phyloP scores from a whole-genome alignment of 2,888 invertebrate genomes.

The Phorcus lineatus region DNA sequence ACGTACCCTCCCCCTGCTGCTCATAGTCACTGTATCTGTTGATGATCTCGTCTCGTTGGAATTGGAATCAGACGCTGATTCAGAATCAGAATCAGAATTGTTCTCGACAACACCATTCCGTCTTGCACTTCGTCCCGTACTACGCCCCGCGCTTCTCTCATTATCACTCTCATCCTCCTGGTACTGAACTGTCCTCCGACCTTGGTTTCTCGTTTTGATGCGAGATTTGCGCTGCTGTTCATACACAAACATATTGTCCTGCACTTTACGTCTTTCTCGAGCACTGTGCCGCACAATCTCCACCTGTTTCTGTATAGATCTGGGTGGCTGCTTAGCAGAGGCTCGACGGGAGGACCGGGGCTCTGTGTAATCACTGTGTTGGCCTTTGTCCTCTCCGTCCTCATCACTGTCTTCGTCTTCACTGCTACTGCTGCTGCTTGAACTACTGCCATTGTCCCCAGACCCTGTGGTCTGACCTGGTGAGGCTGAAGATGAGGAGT shows the following conservation, averaged over 20 bases:
- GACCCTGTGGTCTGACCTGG: not conserved
- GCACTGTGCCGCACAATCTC: constrained; percentile 20
- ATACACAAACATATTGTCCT: constrained; percentile 9
- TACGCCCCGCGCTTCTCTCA: constrained; percentile 47
- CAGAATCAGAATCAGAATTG: constrained; percentile 35
- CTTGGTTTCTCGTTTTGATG: constrained; percentile 68
- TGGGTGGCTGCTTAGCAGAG: constrained; percentile 38
- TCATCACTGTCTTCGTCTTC: constrained; percentile 59
- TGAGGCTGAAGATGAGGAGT: not conserved
- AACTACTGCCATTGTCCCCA: constrained; percentile 17
- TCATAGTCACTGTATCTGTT: constrained; percentile 76
- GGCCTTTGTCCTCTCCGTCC: constrained; percentile 23
- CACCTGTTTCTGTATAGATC: constrained; percentile 20
- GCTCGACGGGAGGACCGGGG: constrained; percentile 5
- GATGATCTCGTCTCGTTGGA: constrained; percentile 28
- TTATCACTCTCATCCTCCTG: constrained; percentile 67
- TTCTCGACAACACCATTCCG: constrained; percentile 50
- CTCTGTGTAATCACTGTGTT: constrained; percentile 30
- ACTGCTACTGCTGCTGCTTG: constrained; percentile 24
- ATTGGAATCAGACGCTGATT: constrained; percentile 37
- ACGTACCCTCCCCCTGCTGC: constrained; percentile 89
- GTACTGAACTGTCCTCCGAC: constrained; percentile 74
- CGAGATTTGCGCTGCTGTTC: constrained; percentile 21
- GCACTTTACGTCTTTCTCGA: constrained; percentile 6
- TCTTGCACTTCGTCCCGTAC: constrained; percentile 34